phyloP scores from a whole-genome alignment of 2,888 invertebrate genomes.

The Synergus laeviventris region DNA sequence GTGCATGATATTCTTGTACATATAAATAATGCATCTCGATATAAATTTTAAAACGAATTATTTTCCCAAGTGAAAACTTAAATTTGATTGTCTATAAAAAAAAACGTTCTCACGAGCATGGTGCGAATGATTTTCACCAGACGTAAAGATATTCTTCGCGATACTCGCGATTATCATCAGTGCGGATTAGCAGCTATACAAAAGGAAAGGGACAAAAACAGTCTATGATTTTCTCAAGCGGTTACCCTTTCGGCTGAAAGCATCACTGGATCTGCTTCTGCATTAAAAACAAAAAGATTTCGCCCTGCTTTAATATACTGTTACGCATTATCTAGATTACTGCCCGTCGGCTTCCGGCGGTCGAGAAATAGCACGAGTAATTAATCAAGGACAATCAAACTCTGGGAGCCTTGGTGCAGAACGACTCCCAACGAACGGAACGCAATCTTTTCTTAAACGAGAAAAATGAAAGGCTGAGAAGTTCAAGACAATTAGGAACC shows the following conservation, averaged over 20 bases:
- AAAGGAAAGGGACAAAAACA: conserved; percentile 6
- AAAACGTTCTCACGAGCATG: background rate
- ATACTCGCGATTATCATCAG: conserved; percentile 27
- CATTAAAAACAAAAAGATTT: conserved; percentile 21
- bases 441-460: conserved; percentile 7
- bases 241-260: conserved; percentile 11
- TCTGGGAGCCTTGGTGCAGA: conserved; percentile 69
- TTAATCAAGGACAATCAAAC: conserved; percentile 76
- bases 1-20: no score
- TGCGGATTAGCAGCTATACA: conserved; percentile 3
- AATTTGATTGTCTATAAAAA: conserved; percentile 6
- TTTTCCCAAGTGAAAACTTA: background rate
- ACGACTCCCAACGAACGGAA: conserved; percentile 69
- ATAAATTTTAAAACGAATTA: background rate
- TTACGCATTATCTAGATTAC: conserved; percentile 74
- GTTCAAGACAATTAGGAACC: background rate
- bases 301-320: conserved; percentile 68
- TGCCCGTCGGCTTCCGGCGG: conserved; percentile 64
- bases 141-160: background rate
- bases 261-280: background rate
- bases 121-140: conserved; percentile 17
- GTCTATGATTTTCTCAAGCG: conserved; percentile 11
- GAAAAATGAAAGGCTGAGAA: conserved; percentile 14
- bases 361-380: conserved; percentile 69
- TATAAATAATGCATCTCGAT: no score